Percentiles rank a stretch among this genome's conserved stretches.
phyloP scores from a whole-genome alignment of 2,888 invertebrate species.

The Cephonodes hylas region DNA sequence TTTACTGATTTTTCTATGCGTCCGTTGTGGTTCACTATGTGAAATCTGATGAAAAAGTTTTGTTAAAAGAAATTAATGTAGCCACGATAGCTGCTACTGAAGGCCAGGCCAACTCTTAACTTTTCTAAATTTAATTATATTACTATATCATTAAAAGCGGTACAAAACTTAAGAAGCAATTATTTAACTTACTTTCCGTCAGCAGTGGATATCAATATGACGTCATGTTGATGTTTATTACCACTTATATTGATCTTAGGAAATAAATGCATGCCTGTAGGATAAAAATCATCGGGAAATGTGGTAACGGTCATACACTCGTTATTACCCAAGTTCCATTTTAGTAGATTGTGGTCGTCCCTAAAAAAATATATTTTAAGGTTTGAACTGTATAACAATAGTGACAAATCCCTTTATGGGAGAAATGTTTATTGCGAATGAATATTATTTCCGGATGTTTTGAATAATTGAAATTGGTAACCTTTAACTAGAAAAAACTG shows the following conservation, averaged over 20 bases:
- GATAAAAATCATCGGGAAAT: conserved; percentile 91
- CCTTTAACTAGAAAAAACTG: no score
- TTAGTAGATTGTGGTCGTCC: conserved; percentile 94
- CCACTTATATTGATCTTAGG: conserved; percentile 83
- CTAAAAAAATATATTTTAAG: conserved; percentile 69
- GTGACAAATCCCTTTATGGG: no score
- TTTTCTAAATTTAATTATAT: no score
- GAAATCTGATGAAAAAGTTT: no score
- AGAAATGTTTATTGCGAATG: no score
- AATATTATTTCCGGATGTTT: no score
- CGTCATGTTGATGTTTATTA: conserved; percentile 85
- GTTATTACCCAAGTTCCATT: conserved; percentile 92
- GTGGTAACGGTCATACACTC: conserved; percentile 89
- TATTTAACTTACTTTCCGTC: conserved; percentile 85
- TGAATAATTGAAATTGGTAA: no score
- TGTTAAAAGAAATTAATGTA: no score
- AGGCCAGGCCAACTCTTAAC: no score
- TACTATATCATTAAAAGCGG: no score
- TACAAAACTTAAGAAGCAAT: not conserved
- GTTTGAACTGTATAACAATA: not conserved
- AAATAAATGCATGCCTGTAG: conserved; percentile 95
- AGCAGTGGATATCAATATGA: conserved; percentile 91
- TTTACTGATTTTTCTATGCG: conserved; percentile 95
- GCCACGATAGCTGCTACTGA: not conserved
- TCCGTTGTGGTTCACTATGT: conserved; percentile 93